These are phyloP conservation scores for Mohoua ochrocephala DNA, from an alignment of 2,113 vertebrate genomes.

Conservation along the genomic window DNA sequence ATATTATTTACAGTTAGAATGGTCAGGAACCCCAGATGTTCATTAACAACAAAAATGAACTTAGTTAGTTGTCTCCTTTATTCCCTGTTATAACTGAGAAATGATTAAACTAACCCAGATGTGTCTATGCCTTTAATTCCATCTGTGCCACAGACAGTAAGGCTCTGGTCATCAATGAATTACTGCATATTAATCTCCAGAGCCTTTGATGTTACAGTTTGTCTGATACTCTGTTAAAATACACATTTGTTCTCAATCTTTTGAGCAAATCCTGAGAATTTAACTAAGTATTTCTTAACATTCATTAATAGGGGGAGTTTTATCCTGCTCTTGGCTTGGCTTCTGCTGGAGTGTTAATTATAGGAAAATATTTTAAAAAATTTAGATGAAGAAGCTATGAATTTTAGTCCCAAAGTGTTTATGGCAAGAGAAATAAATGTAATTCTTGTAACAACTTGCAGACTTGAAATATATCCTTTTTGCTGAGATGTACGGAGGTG, in stretches of 20 bases:
- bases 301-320: neutral
- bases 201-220: neutral
- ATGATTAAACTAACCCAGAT: conserved; percentile 55
- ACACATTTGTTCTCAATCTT: neutral
- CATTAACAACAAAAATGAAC: conserved; percentile 25
- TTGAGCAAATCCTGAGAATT: neutral
- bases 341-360: neutral
- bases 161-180: neutral
- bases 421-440: neutral
- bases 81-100: conserved; percentile 1
- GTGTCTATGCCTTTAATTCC: conserved; percentile 1
- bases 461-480: neutral
- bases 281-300: neutral
- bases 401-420: neutral
- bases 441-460: neutral
- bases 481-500: neutral
- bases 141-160: conserved; percentile 16
- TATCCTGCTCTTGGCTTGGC: neutral
- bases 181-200: conserved; percentile 7
- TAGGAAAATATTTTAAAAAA: neutral
- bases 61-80: neutral
- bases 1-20: conserved; percentile 27
- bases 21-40: conserved; percentile 20
- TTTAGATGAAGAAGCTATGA: neutral
- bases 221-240: neutral